Base-by-base conservation (phyloP, 2,888 invertebrate species). In the Yponomeuta plumbellus region DNA sequence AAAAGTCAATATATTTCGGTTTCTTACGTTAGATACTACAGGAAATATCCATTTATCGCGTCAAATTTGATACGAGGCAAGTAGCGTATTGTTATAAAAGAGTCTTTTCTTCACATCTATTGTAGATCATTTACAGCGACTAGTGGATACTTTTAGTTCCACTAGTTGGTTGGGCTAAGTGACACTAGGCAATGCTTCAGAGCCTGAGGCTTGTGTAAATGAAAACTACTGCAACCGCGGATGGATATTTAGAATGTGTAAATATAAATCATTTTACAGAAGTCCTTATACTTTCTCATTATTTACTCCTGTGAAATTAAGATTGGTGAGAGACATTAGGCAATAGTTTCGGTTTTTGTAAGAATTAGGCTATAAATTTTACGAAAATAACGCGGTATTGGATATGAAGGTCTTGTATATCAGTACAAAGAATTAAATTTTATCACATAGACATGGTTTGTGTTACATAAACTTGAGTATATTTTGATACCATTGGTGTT, bases 381-480 rank as follows among this genome's bases (percentile, higher is more conserved):
- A 34, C 34, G 34, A 74, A 79, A 80, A 80, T 73, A 78, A 63
- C 39, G 56, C 20, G 21, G 21, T 22, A 44, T 26, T 66, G 17
- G 26, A n/a, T 56, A 22, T 40, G 72, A 73, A 80, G 82, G 83
- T 82, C 81, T 83, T 88, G 84, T 88, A 86, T 86, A 88, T 89
- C 86, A 89, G 89, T 89, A 89, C 89, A 89, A 89, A 88, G 81
- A 83, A 80, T 83, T 80, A 80, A 76, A 77, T 62, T 65, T 67
- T 70, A 70, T 73, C 69, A 70, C 59, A 69, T 69, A 69, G 78
- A 79, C 75, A 76, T 80, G 68, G 73, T 77, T 80, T 69, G 82
- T 80, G 85, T 83, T 77, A 76, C 76, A 78, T 77, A 76, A 76
- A 64, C 26, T 21, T 39, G 76, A 81, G 78, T 85, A 82, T 87